Evolutionary conservation across 2,888 invertebrate species (phyloP).

Genomic region (Desoria tigrina): DNA sequence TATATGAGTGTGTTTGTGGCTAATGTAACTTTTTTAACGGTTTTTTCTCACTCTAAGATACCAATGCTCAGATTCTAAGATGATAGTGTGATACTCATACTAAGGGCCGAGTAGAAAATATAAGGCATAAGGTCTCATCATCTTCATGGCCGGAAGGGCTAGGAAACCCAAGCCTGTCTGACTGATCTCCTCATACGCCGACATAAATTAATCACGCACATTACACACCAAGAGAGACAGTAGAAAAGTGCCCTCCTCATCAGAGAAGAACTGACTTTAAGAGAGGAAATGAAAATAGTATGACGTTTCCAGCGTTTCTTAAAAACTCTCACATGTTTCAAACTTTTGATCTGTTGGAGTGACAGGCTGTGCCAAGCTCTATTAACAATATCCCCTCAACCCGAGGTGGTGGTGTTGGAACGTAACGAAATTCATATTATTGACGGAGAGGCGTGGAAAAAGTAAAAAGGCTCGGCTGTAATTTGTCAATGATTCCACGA

Average conservation of each 20-base stretch:
- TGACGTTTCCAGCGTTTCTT: too few species aligned
- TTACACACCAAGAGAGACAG: neutral
- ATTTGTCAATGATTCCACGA: neutral
- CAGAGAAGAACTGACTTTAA: neutral
- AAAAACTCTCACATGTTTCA: neutral
- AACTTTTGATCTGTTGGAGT: neutral
- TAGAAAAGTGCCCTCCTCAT: neutral
- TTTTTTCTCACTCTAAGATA: too few species aligned
- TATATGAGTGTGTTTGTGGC: neutral
- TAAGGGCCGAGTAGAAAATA: too few species aligned
- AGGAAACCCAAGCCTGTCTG: slow-evolving; percentile 1
- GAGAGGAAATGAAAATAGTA: too few species aligned
- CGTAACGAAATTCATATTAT: too few species aligned
- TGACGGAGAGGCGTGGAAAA: too few species aligned
- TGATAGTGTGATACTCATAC: too few species aligned
- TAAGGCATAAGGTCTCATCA: slow-evolving; percentile 2
- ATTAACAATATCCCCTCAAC: neutral
- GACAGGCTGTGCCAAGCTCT: neutral
- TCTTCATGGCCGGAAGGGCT: slow-evolving; percentile 12
- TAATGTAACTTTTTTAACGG: too few species aligned
- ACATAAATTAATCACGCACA: slow-evolving; percentile 16
- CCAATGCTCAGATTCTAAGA: too few species aligned
- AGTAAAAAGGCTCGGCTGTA: neutral
- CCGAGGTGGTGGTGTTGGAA: neutral
- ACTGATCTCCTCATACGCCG: slow-evolving; percentile 1